These are phyloP conservation scores for Chalcis sispes DNA, from an alignment of 2,888 invertebrate genomes.

Conservation along the genomic window DNA sequence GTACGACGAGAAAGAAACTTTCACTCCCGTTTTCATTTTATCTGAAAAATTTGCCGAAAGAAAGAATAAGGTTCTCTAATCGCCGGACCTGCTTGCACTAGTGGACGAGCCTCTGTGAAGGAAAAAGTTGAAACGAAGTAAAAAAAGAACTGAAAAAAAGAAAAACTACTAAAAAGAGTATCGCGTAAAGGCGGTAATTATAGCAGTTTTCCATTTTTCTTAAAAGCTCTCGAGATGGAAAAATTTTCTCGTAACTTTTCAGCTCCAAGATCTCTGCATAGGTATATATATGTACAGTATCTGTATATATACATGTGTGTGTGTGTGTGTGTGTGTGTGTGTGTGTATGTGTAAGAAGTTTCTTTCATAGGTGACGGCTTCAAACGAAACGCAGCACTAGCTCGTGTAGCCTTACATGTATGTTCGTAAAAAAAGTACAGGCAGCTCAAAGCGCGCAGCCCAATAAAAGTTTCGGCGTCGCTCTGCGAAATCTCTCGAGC, in stretches of 20 bases:
- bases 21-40: slow-evolving; percentile 26
- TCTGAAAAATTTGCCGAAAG: slow-evolving; percentile 40
- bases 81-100: neutral
- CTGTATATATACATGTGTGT: neutral
- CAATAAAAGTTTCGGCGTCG: slow-evolving; percentile 29
- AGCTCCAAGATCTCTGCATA: no score
- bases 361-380: neutral
- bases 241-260: slow-evolving; percentile 6
- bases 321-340: neutral
- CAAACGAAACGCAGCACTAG: neutral
- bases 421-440: neutral
- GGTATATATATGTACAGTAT: no score
- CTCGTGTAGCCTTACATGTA: neutral
- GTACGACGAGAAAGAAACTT: slow-evolving; percentile 18
- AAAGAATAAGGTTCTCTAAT: neutral
- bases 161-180: no score
- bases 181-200: slow-evolving; percentile 31
- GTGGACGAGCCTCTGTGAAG: neutral
- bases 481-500: neutral
- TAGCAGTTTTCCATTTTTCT: slow-evolving; percentile 42
- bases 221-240: slow-evolving; percentile 19
- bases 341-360: no score
- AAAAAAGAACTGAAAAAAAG: slow-evolving; percentile 46
- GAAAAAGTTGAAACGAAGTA: slow-evolving; percentile 3
- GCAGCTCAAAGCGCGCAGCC: neutral